Base-by-base conservation (phyloP, 2,797 vertebrate genomes). In the Cyprinella venusta region DNA sequence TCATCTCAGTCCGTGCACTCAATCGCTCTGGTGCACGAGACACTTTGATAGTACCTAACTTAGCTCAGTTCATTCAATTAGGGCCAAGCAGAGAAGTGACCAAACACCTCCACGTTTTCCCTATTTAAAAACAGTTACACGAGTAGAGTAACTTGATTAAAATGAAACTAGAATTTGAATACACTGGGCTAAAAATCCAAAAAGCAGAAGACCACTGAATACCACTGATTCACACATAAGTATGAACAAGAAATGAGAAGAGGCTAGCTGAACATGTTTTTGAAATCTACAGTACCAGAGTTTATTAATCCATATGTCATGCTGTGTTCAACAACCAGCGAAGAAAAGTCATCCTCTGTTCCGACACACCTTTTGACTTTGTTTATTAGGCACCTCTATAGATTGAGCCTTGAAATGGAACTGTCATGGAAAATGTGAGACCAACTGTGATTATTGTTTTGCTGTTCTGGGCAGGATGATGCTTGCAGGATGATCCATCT, bases 361-460 rank as follows among this genome's bases (percentile, higher is more conserved):
- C 68, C 21, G 26, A 67, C 76, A 76, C 64, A 76, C 69, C 85
- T 48, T 87, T 71, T 72, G 82, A 86, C 76, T 86, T 87, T 88
- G 42, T 85, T 63, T 59, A 56, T 36, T 81, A 76, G 36, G 48
- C 67, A 81, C 75, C 68, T 84, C 74, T 69, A 89, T 86, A 74
- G 79, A 90, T 88, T 89, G 26, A 68, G 81, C 76, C 80, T 83
- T 85, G 84, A 80, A 30, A 82, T 76, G 72, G 52, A 79, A 76
- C 85, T 86, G 75, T 40, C 4, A 80, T 54, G 79, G 36, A 52
- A 50, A 36, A 61, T 84, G 85, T 40, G 18, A 88, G 76, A 80
- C 87, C 86, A 90, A 82, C 86, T 84, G 82, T 87, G 86, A 75
- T 86, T 86, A 88, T 91, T 90, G 86, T 82, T 87, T 89, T 36